These are phyloP conservation scores for Chlorops oryzae DNA, from an alignment of 1,140 invertebrate genomes.

Conservation along the genomic window DNA sequence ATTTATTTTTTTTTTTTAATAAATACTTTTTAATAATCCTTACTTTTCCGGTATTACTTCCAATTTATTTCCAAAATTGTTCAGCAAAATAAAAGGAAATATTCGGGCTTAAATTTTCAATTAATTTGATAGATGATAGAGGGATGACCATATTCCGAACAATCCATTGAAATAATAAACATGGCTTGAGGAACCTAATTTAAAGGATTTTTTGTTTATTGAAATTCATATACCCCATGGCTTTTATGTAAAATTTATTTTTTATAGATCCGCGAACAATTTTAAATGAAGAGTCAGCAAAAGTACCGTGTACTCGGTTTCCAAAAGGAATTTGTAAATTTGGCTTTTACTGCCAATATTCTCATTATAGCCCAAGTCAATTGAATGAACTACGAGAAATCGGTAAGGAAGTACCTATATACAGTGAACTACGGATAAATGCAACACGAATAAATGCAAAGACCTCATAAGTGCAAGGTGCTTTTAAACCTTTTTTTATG, in stretches of 20 bases:
- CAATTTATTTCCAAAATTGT: too few species aligned
- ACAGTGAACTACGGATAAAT: too few species aligned
- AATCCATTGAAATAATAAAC: too few species aligned
- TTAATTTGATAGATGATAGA: too few species aligned
- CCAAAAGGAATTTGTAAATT: slow-evolving; percentile 32
- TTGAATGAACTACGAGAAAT: slow-evolving; percentile 27
- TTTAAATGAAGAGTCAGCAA: slow-evolving; percentile 22
- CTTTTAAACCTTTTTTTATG: too few species aligned
- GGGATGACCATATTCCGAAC: too few species aligned
- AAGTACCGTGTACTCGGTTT: slow-evolving; percentile 29
- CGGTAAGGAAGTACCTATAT: slow-evolving; percentile 11
- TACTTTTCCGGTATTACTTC: too few species aligned
- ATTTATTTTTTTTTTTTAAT: too few species aligned
- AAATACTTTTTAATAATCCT: too few species aligned
- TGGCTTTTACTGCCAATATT: slow-evolving; percentile 28
- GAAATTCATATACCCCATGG: neutral
- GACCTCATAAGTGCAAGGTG: neutral
- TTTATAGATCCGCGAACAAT: slow-evolving; percentile 26
- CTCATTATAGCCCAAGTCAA: slow-evolving; percentile 28
- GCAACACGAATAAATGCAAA: neutral
- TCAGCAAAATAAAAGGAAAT: too few species aligned
- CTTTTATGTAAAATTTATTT: neutral
- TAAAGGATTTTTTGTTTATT: neutral
- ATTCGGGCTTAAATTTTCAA: too few species aligned
- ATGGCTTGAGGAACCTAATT: too few species aligned